Conservation (phyloP, 1,140 invertebrate species). For the Sipha flava region DNA sequence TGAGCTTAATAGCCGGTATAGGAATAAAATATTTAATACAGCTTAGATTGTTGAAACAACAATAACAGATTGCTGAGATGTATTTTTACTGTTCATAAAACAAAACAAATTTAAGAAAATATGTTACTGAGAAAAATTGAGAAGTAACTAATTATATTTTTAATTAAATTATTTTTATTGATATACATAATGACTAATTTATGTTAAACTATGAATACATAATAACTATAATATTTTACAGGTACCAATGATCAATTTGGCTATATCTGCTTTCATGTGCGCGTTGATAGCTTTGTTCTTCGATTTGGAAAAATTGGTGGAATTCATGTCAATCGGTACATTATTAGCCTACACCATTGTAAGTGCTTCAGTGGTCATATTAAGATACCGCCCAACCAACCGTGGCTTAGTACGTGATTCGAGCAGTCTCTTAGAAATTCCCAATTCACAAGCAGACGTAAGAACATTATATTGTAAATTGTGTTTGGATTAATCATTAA, state of each 20-base stretch:
- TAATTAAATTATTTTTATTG: too few species aligned
- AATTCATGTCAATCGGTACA: conserved; percentile 91
- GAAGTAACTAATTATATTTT: too few species aligned
- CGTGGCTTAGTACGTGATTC: conserved; percentile 37
- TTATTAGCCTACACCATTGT: conserved; percentile 85
- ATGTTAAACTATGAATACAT: too few species aligned
- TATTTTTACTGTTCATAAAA: too few species aligned
- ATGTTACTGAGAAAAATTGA: too few species aligned
- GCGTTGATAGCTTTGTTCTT: conserved; percentile 75
- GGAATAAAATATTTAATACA: too few species aligned
- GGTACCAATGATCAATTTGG: conserved; percentile 71
- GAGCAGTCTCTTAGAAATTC: conserved; percentile 13
- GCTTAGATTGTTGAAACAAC: too few species aligned
- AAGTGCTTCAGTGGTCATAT: conserved; percentile 75
- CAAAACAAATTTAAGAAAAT: too few species aligned
- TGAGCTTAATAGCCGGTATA: too few species aligned
- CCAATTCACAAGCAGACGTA: conserved; percentile 21
- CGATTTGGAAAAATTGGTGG: conserved; percentile 81
- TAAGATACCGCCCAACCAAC: conserved; percentile 65
- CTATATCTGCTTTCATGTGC: conserved; percentile 67
- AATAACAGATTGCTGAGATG: too few species aligned
- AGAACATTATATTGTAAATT: neutral
- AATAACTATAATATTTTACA: conserved; percentile 41
- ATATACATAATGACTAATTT: too few species aligned
- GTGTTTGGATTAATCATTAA: neutral